A percentile compares a stretch with the other conserved stretches of the same genome.
Conservation (phyloP, 2,113 vertebrate species). For the Spermophilus dauricus region DNA sequence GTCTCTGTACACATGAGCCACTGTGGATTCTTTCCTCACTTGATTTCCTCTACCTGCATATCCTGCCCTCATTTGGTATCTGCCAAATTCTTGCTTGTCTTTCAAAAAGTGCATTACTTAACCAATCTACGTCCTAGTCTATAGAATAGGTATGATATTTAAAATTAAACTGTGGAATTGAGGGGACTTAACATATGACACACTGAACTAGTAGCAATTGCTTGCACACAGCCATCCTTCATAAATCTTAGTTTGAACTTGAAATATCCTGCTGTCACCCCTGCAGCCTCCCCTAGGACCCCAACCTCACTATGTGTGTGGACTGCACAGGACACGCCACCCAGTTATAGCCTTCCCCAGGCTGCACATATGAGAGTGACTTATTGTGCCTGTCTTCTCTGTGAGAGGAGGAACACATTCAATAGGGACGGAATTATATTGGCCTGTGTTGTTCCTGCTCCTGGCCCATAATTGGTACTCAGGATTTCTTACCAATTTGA, state of each 20-base stretch:
- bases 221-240: background rate
- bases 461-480: background rate
- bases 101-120: background rate
- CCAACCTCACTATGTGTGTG: background rate
- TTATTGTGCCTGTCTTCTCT: background rate
- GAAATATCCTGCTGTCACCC: background rate
- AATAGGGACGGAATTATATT: background rate
- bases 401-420: background rate
- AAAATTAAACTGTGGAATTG: background rate
- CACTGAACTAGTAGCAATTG: background rate
- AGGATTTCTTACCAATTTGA: background rate
- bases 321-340: rapidly evolving
- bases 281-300: too few relatives aligned
- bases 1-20: background rate
- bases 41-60: background rate
- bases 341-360: background rate
- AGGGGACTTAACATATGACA: background rate
- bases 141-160: background rate
- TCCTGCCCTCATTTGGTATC: background rate
- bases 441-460: background rate
- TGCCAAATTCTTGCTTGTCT: background rate
- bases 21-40: background rate
- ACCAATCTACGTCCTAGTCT: background rate
- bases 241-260: too few relatives aligned
- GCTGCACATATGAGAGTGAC: too few relatives aligned